Percentiles rank a stretch among this genome's conserved stretches.
Conservation (phyloP, 2,113 vertebrate genomes). For the Leucopsar rothschildi region DNA sequence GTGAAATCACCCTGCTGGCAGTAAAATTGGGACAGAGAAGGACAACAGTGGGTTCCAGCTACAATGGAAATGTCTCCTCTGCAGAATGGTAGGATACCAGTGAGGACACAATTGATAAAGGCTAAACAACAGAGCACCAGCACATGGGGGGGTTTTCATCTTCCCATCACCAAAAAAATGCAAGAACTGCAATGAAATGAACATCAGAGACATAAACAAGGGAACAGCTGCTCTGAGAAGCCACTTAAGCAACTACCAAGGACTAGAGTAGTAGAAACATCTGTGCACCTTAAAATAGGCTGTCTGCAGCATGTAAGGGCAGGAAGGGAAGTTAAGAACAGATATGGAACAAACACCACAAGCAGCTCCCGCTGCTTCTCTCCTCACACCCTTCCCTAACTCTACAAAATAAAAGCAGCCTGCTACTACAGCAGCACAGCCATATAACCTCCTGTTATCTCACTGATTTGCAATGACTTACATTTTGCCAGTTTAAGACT, state of each 20-base stretch:
- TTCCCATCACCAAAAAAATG: background rate
- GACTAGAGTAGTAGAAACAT: constrained; percentile 28
- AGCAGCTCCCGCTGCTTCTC: background rate
- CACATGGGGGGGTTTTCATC: background rate
- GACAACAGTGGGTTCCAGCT: background rate
- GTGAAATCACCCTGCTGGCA: background rate
- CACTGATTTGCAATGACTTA: background rate
- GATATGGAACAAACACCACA: background rate
- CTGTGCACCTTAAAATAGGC: constrained; percentile 49
- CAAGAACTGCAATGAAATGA: background rate
- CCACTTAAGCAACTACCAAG: constrained; percentile 10
- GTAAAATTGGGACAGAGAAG: background rate
- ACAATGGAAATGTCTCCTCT: background rate
- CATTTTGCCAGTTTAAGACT: background rate
- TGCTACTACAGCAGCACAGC: background rate
- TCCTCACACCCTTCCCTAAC: background rate
- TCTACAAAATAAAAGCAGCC: background rate
- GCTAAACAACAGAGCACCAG: background rate
- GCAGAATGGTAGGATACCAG: background rate
- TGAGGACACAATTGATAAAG: background rate
- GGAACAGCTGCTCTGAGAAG: constrained; percentile 37
- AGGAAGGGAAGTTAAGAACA: background rate
- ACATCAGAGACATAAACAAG: constrained; percentile 15
- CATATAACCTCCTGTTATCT: background rate
- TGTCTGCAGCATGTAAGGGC: background rate